Conservation (phyloP, 2,888 invertebrate species). For the Leucophenga montana region DNA sequence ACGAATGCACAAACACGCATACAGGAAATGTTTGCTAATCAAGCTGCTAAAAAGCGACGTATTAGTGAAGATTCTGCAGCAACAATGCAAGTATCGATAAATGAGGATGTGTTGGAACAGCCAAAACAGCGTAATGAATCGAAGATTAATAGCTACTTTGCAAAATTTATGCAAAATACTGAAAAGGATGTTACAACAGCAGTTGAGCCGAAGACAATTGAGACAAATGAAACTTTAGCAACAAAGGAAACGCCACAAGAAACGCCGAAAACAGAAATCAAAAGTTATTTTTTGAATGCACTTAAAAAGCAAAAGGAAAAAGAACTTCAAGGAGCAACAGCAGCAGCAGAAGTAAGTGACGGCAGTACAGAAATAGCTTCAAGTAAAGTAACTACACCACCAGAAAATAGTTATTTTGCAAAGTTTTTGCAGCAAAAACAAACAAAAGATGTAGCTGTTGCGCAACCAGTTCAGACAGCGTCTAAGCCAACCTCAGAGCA, state of each 20-base stretch:
- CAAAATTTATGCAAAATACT: constrained; percentile 50
- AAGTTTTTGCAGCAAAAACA: constrained; percentile 49
- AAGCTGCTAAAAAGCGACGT: constrained; percentile 60
- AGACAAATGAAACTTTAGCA: neutral
- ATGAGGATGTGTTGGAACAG: neutral
- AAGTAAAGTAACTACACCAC: constrained; percentile 35
- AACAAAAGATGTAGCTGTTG: neutral
- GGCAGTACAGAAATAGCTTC: too few species aligned
- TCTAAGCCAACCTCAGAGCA: neutral
- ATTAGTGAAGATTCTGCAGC: constrained; percentile 47
- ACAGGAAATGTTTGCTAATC: constrained; percentile 76
- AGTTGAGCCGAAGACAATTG: too few species aligned
- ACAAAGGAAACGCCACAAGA: neutral
- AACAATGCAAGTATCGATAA: constrained; percentile 24
- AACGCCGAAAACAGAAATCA: neutral
- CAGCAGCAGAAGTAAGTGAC: neutral
- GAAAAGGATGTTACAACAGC: constrained; percentile 12
- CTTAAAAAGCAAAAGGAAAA: constrained; percentile 5
- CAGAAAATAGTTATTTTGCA: constrained; percentile 60
- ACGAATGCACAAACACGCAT: constrained; percentile 76
- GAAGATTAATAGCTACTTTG: constrained; percentile 55
- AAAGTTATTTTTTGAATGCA: constrained; percentile 8
- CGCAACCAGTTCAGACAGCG: neutral
- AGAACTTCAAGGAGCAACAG: too few species aligned
- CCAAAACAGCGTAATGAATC: constrained; percentile 43